phyloP scores from a whole-genome alignment of 2,797 vertebrate species.

The Aselliscus stoliczkanus region DNA sequence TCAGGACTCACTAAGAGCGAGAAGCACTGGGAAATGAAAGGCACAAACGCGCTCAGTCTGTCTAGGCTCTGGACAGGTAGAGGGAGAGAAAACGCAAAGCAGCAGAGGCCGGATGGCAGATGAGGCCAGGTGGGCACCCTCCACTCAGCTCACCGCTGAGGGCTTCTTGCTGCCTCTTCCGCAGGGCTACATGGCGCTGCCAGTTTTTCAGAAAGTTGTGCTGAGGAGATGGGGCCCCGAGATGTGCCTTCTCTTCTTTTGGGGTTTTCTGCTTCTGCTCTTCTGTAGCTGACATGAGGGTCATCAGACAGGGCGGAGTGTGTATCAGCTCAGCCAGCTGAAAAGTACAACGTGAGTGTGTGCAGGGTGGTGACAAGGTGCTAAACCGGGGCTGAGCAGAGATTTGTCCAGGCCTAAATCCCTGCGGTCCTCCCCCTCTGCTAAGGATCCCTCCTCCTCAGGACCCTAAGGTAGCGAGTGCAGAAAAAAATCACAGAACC shows the following conservation, averaged over 20 bases:
- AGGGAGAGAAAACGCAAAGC: neutral
- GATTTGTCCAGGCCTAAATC: neutral
- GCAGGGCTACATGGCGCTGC: slow-evolving; percentile 82
- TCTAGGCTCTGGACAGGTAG: neutral
- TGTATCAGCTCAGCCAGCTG: slow-evolving; percentile 84
- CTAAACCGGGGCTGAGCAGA: neutral
- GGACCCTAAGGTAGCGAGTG: neutral
- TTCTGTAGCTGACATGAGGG: slow-evolving; percentile 45
- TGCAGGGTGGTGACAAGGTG: neutral
- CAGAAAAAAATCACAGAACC: neutral
- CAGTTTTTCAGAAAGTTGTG: slow-evolving; percentile 89
- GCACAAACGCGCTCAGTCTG: neutral
- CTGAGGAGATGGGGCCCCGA: slow-evolving; percentile 65
- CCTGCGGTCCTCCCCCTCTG: neutral
- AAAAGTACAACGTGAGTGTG: neutral
- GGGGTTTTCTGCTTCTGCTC: neutral
- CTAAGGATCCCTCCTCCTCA: neutral
- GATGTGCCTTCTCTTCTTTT: slow-evolving; percentile 37
- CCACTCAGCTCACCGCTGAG: slow-evolving; percentile 85
- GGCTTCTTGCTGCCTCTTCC: slow-evolving; percentile 84
- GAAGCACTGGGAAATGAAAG: neutral
- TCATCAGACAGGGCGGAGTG: slow-evolving; percentile 28
- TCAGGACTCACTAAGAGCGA: neutral
- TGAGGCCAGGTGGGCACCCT: neutral
- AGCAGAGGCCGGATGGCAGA: neutral